Evolutionary conservation across 2,797 vertebrate species (phyloP).

Genomic region (Muscicapa striata): DNA sequence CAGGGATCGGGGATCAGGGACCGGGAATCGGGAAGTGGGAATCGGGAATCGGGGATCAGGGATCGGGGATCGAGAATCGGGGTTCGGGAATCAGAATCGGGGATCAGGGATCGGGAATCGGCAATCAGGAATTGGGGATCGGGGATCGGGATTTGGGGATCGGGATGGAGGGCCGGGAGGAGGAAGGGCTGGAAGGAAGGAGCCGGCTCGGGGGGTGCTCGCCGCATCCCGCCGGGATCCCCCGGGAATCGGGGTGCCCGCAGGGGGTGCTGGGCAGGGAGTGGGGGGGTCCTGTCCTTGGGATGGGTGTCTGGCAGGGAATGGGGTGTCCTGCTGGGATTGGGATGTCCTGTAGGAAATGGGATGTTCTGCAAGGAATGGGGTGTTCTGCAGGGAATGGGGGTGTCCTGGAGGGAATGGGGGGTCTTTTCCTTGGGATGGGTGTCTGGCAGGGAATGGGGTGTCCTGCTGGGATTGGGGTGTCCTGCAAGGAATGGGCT

Average conservation of each 20-base stretch:
- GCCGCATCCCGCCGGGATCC: background rate
- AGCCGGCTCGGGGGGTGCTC: background rate
- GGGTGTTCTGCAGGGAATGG: background rate
- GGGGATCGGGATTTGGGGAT: too few relatives aligned
- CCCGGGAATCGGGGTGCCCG: background rate
- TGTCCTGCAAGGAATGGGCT: background rate
- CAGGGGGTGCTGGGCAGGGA: too few relatives aligned
- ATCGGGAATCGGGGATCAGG: too few relatives aligned
- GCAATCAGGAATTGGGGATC: background rate
- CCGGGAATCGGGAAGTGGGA: background rate
- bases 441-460: background rate
- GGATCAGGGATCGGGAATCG: background rate
- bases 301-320: too few relatives aligned
- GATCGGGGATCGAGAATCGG: too few relatives aligned
- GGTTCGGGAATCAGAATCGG: too few relatives aligned
- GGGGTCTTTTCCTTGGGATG: too few relatives aligned
- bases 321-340: background rate
- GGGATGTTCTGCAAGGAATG: background rate
- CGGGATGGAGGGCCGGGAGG: background rate
- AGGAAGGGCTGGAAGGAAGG: background rate
- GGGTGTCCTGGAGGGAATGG: too few relatives aligned
- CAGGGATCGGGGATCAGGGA: background rate
- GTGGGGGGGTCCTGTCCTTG: too few relatives aligned
- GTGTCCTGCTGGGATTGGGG: background rate
- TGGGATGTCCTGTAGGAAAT: too few relatives aligned